Base-by-base conservation (phyloP, 2,113 vertebrate genomes). In the Lophura nycthemera region DNA sequence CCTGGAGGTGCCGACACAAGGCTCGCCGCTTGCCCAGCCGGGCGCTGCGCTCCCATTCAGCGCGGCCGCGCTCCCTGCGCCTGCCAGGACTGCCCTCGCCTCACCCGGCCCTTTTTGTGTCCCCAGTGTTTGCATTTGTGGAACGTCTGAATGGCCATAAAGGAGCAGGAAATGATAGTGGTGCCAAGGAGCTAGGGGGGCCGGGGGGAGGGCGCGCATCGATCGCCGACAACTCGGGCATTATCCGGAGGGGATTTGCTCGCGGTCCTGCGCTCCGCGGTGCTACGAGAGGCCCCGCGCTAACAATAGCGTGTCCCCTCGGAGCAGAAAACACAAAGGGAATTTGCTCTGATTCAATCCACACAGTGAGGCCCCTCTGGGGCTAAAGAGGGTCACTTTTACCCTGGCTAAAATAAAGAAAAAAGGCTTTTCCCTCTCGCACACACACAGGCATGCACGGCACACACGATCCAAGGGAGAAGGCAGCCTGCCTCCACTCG, bases 321-420 rank as follows among this genome's bases (percentile, higher is more conserved):
- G 76, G 97, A 97, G 96, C 93, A 90, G 78, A 86, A 92, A 96
- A 91, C 97, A 98, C 97, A 97, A 98, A 98, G 96, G 95, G 96
- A 97, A 97, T 97, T 97, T 97, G 96, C 97, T 97, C 92, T 96
- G 96, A 93, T 96, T 97, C 97, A 96, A 89, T 97, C 97, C 96
- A 95, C 97, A 96, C 96, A 91, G 96, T 92, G 97, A 97, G 97
- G 97, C 97, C 97, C 95, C 97, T 97, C 92, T 94, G 92, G 96
- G 97, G 96, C 97, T 96, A 94, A 97, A 95, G 95, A 96, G 96
- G 97, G 96, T 97, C 96, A 97, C 96, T 96, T 95, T 95, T 93
- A 96, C 92, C 89, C 89, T 88, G 95, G 84, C 96, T 93, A 96
- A 97, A 96, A 96, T 92, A 97, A 91, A 79, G 75, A 59, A 57